Evolutionary conservation across 2,888 invertebrate genomes (phyloP), one percentile per base, ranked within the genome.

Genomic region (Dastarcus helophoroides): DNA sequence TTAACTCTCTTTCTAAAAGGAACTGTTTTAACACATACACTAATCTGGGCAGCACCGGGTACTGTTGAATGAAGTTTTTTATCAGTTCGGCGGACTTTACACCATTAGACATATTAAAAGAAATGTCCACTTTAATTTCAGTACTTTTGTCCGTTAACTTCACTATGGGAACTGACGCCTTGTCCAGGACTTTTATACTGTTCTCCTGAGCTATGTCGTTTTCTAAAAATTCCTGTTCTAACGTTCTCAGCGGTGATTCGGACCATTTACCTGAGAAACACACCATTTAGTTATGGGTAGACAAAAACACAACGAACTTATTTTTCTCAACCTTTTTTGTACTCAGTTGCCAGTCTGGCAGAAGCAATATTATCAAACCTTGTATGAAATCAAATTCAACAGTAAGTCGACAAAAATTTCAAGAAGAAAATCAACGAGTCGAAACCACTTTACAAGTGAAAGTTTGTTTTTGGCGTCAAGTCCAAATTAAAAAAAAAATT

Each of bases 1-100:
- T 98, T 55, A 98, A 76, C 69, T 95, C 93, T 54, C 97, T 77
- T 68, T 97, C 91, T 44, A 94, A 73, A 43, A 98, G 77, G 69
- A 97, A 98, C 71, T 98, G 97, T 69, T 98, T 98, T 50, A 99
- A 71, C 38, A 98, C 91, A 67, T 97, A 80, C 53, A 97, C 94
- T 56, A 98, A 69, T 53, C 93, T 93, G 31, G 88, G 81, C 47
- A 98, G 71, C 41, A 85, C 82, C 13, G 94, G 94, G 65, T 79
- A 97, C 49, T 77, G 75, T 37, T 77, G 73, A 60, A 91, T 85
- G 58, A 80, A 94, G 49, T 82, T 79, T 63, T 88, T 89, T 48
- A 97, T 95, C 41, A 95, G 76, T 63, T 91, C 86, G 6, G 94
- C 97, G 48, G 94, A 94, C 66, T 88, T 84, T 24, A 97, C 90